Conservation (phyloP, 2,113 vertebrate species). For the Sinocyclocheilus anshuiensis region DNA sequence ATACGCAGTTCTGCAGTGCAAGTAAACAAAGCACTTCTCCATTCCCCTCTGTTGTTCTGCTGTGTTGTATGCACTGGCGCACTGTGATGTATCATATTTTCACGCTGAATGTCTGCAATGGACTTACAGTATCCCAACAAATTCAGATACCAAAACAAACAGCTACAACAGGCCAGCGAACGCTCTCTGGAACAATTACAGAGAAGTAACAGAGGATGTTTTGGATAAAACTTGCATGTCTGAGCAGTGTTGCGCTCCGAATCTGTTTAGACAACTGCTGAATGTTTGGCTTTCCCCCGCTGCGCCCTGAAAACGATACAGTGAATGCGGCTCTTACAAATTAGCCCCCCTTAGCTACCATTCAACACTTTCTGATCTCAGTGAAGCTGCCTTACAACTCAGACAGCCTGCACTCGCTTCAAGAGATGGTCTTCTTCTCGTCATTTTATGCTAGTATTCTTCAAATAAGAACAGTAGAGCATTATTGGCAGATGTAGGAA, state of each 20-base stretch:
- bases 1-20: slow-evolving; percentile 40
- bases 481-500: neutral
- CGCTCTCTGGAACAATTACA: slow-evolving; percentile 44
- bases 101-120: neutral
- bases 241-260: slow-evolving; percentile 63
- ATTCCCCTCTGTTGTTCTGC: neutral
- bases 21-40: slow-evolving; percentile 48
- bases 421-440: slow-evolving; percentile 16
- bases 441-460: neutral
- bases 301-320: slow-evolving; percentile 72
- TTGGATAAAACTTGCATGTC: slow-evolving; percentile 62
- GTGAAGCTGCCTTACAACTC: slow-evolving; percentile 54
- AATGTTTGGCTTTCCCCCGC: slow-evolving; percentile 76
- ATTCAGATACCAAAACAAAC: neutral
- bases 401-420: neutral
- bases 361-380: slow-evolving; percentile 68
- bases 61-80: neutral
- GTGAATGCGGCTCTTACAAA: slow-evolving; percentile 79
- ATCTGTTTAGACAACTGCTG: slow-evolving; percentile 82
- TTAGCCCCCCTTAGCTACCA: slow-evolving; percentile 71
- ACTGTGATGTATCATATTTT: neutral
- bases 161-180: neutral
- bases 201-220: slow-evolving; percentile 20
- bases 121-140: slow-evolving; percentile 1
- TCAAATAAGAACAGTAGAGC: neutral